Percentiles rank a stretch among this genome's conserved stretches.
Evolutionary conservation across 2,113 vertebrate species (phyloP).

Genomic region (Gobiocypris rarus): DNA sequence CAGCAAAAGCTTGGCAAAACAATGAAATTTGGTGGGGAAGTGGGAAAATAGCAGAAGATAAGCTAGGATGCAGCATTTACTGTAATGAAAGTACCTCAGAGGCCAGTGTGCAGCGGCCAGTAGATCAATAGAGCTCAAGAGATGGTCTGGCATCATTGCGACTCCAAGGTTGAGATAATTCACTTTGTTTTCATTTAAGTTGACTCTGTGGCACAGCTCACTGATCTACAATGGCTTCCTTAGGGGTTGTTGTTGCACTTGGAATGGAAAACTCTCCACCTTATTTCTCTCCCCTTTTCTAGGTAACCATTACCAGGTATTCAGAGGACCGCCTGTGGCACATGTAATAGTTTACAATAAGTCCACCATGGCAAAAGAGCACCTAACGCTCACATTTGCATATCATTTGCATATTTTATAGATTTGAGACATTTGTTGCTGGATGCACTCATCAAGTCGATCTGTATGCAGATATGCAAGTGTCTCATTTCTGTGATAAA

Average conservation of each 20-base stretch:
- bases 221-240: conserved; percentile 33
- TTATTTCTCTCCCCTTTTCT: conserved; percentile 11
- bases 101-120: neutral
- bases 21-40: neutral
- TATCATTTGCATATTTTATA: conserved; percentile 38
- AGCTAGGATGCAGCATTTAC: neutral
- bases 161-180: conserved; percentile 47
- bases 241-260: conserved; percentile 27
- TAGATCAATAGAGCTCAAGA: conserved; percentile 41
- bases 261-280: conserved; percentile 14
- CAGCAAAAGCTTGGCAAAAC: neutral
- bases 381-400: conserved; percentile 28
- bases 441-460: neutral
- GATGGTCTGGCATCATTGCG: conserved; percentile 19
- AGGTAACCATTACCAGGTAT: conserved; percentile 6
- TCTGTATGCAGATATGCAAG: conserved; percentile 1
- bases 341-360: conserved; percentile 32
- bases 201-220: conserved; percentile 28
- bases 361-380: conserved; percentile 2
- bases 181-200: conserved; percentile 39
- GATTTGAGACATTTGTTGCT: conserved; percentile 19
- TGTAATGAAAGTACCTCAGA: conserved; percentile 28
- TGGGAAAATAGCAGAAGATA: neutral
- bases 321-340: conserved; percentile 1
- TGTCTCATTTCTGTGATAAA: neutral